Conservation (phyloP, 2,113 vertebrate genomes). For the Danio rerio region GRCz12tu NC_133200.1:33241001-33241500, state of each 20-base stretch:
- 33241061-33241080: not conserved
- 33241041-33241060: not conserved
- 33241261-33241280: constrained; percentile 70
- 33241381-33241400: no score
- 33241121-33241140: constrained; percentile 45
- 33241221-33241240: constrained; percentile 80
- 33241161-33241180: constrained; percentile 66
- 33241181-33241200: constrained; percentile 75
- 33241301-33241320: constrained; percentile 42
- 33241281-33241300: constrained; percentile 61
- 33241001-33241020: constrained; percentile 6
- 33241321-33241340: no score
- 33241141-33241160: constrained; percentile 46
- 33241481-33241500: no score
- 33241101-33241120: constrained; percentile 48
- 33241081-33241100: not conserved
- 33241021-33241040: not conserved
- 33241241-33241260: constrained; percentile 81
- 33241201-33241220: constrained; percentile 76
- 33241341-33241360: not conserved
- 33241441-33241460: no score
- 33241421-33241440: no score
- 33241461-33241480: no score
- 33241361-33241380: no score
- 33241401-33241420: no score